Evolutionary conservation across 1,140 invertebrate genomes (phyloP).

Genomic region (Chymomyza costata): DNA sequence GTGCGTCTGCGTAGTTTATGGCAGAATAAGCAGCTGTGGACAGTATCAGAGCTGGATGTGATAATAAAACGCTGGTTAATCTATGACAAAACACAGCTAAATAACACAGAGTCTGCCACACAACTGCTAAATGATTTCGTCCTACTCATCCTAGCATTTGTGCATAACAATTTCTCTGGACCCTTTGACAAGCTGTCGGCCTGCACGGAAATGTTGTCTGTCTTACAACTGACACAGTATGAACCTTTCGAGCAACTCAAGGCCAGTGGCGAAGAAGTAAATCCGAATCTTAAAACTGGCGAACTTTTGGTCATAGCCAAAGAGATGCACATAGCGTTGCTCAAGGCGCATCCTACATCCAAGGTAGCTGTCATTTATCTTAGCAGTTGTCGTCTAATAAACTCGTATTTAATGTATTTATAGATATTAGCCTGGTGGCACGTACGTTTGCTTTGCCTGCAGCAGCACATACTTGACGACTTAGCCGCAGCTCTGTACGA

Average conservation of each 20-base stretch:
- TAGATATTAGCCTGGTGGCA: constrained; percentile 81
- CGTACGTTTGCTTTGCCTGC: constrained; percentile 82
- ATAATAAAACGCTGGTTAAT: constrained; percentile 28
- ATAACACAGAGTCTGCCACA: not conserved
- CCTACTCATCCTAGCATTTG: constrained; percentile 81
- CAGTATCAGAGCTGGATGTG: constrained; percentile 23
- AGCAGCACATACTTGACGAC: constrained; percentile 86
- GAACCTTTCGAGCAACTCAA: constrained; percentile 60
- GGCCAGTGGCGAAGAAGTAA: constrained; percentile 80
- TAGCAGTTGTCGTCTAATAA: too few relatives aligned
- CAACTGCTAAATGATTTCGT: constrained; percentile 36
- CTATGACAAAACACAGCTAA: not conserved
- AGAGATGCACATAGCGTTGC: constrained; percentile 79
- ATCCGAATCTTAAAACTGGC: constrained; percentile 80
- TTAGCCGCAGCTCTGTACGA: constrained; percentile 80
- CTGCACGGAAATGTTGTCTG: constrained; percentile 30
- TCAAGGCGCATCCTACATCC: constrained; percentile 67
- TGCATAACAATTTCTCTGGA: constrained; percentile 88
- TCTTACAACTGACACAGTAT: constrained; percentile 9
- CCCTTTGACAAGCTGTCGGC: constrained; percentile 76
- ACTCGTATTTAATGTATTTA: not conserved
- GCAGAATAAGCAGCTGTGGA: constrained; percentile 37
- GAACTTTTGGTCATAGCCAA: constrained; percentile 82
- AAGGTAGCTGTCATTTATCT: constrained; percentile 32
- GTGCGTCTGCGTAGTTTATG: constrained; percentile 36